Evolutionary conservation across 2,797 vertebrate genomes (phyloP).

Genomic region (Chelon labrosus): DNA sequence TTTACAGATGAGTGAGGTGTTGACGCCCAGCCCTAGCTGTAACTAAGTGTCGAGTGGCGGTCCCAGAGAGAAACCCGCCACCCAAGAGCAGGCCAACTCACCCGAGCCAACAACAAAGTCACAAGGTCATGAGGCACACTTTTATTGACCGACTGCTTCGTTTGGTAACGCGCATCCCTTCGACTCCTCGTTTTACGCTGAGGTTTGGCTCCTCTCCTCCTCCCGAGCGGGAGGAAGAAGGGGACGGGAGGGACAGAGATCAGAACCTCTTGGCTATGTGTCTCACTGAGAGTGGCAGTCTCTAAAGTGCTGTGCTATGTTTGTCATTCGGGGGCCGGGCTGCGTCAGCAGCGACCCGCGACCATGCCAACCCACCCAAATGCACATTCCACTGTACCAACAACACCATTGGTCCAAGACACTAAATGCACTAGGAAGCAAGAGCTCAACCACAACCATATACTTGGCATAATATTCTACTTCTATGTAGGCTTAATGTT

Average conservation of each 20-base stretch:
- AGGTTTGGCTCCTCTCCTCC: constrained; percentile 48
- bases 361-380: constrained; percentile 26
- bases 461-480: constrained; percentile 87
- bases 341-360: constrained; percentile 56
- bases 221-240: constrained; percentile 12
- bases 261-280: constrained; percentile 64
- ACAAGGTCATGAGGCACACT: constrained; percentile 68
- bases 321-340: constrained; percentile 75
- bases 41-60: constrained; percentile 39
- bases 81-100: constrained; percentile 46
- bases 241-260: constrained; percentile 51
- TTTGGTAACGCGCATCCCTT: constrained; percentile 61
- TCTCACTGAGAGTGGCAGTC: constrained; percentile 80
- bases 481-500: constrained; percentile 59
- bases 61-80: constrained; percentile 24
- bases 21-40: constrained; percentile 65
- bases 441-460: constrained; percentile 83
- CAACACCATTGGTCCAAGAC: constrained; percentile 85
- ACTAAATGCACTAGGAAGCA: constrained; percentile 82
- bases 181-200: constrained; percentile 35
- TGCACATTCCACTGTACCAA: constrained; percentile 70
- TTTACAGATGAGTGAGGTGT: background rate
- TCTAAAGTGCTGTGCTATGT: constrained; percentile 87
- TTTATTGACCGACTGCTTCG: constrained; percentile 49
- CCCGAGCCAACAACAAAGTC: constrained; percentile 48